A percentile compares a stretch with the other conserved stretches of the same genome.
Conservation (phyloP, 2,113 vertebrate species). For the Neoarius graeffei region DNA sequence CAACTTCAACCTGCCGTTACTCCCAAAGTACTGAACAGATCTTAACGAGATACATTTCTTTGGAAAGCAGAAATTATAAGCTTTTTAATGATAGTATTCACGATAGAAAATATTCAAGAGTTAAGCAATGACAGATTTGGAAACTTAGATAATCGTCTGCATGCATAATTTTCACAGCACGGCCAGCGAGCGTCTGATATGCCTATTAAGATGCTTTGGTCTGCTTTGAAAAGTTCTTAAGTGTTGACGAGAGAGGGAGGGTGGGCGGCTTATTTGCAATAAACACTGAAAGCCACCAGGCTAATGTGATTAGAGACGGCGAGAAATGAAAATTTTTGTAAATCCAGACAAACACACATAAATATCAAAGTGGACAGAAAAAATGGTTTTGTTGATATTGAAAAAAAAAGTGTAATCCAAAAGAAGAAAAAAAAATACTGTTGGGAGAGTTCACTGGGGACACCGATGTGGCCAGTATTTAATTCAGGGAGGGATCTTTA, state of each 20-base stretch:
- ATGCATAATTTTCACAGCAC: too few species aligned
- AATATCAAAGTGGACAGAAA: background rate
- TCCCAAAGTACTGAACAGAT: too few species aligned
- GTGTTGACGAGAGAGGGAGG: background rate
- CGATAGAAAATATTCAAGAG: too few species aligned
- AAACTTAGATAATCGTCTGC: too few species aligned
- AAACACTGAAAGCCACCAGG: constrained; percentile 10
- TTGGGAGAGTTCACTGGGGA: background rate
- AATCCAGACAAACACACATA: constrained; percentile 14
- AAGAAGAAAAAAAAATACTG: background rate
- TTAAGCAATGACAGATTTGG: too few species aligned
- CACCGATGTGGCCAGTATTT: background rate
- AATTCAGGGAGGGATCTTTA: constrained; percentile 27
- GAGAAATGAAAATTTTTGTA: constrained; percentile 5
- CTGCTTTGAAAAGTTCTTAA: constrained; percentile 45
- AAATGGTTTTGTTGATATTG: constrained; percentile 1
- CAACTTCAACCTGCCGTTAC: too few species aligned
- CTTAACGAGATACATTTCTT: too few species aligned
- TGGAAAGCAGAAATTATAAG: too few species aligned
- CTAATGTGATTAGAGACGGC: constrained; percentile 13
- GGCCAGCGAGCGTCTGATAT: too few species aligned
- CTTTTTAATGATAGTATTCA: too few species aligned
- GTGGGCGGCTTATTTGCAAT: constrained; percentile 3
- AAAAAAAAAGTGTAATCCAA: background rate
- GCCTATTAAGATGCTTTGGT: background rate